These are phyloP conservation scores for Latrodectus elegans DNA, from an alignment of 2,888 invertebrate species.

Conservation along the genomic window DNA sequence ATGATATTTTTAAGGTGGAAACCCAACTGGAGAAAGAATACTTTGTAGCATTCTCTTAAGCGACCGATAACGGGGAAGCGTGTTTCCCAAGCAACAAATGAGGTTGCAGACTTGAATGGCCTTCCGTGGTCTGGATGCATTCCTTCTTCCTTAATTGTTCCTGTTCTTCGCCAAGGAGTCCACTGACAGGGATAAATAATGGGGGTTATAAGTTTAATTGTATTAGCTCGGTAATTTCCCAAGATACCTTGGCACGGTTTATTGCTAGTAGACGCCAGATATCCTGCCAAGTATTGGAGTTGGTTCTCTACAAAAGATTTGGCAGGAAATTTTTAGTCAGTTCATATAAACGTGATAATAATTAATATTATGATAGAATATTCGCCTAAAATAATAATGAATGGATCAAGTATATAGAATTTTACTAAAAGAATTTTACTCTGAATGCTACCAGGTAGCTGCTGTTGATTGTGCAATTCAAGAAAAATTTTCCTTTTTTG, in stretches of 20 bases:
- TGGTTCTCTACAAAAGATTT: neutral
- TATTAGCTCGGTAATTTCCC: constrained; percentile 57
- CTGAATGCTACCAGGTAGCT: too few species aligned
- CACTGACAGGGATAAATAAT: constrained; percentile 48
- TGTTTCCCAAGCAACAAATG: neutral
- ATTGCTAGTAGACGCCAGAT: constrained; percentile 33
- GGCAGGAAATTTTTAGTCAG: constrained; percentile 2
- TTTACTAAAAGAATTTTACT: too few species aligned
- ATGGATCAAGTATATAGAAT: too few species aligned
- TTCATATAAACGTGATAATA: too few species aligned
- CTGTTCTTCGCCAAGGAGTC: constrained; percentile 18
- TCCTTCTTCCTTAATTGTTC: constrained; percentile 46
- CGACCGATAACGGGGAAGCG: neutral
- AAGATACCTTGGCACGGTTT: constrained; percentile 45
- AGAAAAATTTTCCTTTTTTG: too few species aligned
- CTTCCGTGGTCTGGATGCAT: constrained; percentile 18
- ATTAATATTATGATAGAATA: too few species aligned
- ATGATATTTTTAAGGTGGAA: neutral
- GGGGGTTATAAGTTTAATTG: constrained; percentile 58
- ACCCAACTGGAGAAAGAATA: neutral
- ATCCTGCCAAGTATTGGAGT: constrained; percentile 12
- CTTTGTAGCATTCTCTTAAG: neutral
- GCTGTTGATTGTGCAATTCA: too few species aligned
- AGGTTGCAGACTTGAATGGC: constrained; percentile 3
- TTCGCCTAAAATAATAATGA: too few species aligned